Evolutionary conservation across 2,113 vertebrate species (phyloP).

Genomic region (Oncorhynchus tshawytscha): DNA sequence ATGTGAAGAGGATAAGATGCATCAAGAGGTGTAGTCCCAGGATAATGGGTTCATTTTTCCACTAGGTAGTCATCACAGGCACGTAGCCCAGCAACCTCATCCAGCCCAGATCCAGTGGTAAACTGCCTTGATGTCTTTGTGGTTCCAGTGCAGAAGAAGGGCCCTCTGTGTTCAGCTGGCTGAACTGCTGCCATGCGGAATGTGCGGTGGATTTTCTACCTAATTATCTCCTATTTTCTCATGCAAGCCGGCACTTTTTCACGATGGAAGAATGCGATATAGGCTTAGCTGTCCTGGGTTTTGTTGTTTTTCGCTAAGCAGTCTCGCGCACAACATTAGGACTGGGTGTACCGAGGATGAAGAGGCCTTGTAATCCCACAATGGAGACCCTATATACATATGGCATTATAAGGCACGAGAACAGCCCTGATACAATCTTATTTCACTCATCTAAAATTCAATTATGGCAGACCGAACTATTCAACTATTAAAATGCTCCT

Average conservation of each 20-base stretch:
- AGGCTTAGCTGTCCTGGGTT: constrained; percentile 34
- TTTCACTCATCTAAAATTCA: not conserved
- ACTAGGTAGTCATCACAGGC: constrained; percentile 24
- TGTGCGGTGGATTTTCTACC: constrained; percentile 54
- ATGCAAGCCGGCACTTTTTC: constrained; percentile 25
- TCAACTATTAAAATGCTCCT: not conserved
- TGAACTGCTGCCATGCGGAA: constrained; percentile 43
- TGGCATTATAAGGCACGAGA: not conserved
- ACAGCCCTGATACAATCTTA: constrained; percentile 34
- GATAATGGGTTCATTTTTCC: constrained; percentile 30
- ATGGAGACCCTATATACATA: constrained; percentile 16
- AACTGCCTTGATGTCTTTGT: constrained; percentile 39
- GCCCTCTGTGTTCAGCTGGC: constrained; percentile 44
- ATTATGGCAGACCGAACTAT: not conserved
- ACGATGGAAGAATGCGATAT: constrained; percentile 41
- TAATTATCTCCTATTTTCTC: constrained; percentile 56
- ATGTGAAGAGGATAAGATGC: not conserved
- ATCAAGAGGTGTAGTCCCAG: not conserved
- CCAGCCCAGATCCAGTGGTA: constrained; percentile 16
- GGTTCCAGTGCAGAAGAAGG: constrained; percentile 42
- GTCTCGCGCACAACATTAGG: constrained; percentile 32
- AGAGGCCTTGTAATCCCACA: constrained; percentile 34
- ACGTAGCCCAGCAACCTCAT: not conserved
- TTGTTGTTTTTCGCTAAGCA: constrained; percentile 39
- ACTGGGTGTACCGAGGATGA: constrained; percentile 32